A percentile compares a stretch with the other conserved stretches of the same genome.
Conservation (phyloP, 2,797 vertebrate genomes). For the Rhynchonycteris naso region DNA sequence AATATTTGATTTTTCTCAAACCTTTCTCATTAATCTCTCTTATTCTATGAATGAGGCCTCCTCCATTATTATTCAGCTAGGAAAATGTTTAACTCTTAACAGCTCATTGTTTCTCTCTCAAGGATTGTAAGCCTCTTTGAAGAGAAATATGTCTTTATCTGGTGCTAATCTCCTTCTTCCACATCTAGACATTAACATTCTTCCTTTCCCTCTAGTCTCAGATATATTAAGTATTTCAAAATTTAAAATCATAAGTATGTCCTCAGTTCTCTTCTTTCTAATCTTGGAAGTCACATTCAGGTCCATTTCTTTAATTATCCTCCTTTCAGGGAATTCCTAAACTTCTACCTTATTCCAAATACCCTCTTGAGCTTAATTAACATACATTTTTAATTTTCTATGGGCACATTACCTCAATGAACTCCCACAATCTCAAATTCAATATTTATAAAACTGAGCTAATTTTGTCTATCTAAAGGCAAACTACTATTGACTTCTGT, state of each 20-base stretch:
- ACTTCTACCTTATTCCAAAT: background rate
- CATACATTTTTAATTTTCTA: background rate
- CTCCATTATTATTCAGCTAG: background rate
- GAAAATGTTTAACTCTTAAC: background rate
- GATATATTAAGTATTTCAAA: conserved; percentile 45
- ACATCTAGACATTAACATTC: background rate
- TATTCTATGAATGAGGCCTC: background rate
- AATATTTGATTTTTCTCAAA: conserved; percentile 57
- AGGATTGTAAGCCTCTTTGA: background rate
- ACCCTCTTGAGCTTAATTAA: background rate
- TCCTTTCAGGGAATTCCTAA: background rate
- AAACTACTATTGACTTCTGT: background rate
- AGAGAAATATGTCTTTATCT: background rate
- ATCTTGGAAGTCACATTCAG: conserved; percentile 39
- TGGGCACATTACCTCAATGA: background rate
- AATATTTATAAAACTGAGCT: background rate
- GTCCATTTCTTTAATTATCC: conserved; percentile 8
- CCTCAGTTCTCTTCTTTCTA: background rate
- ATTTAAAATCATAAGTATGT: background rate
- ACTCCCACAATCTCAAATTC: background rate
- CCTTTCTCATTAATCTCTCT: conserved; percentile 36
- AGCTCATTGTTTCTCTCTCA: background rate
- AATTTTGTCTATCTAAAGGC: conserved; percentile 20
- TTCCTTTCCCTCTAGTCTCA: background rate
- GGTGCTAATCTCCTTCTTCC: background rate